Base-by-base conservation (phyloP, 2,113 vertebrate genomes). In the Pyxicephalus adspersus region DNA sequence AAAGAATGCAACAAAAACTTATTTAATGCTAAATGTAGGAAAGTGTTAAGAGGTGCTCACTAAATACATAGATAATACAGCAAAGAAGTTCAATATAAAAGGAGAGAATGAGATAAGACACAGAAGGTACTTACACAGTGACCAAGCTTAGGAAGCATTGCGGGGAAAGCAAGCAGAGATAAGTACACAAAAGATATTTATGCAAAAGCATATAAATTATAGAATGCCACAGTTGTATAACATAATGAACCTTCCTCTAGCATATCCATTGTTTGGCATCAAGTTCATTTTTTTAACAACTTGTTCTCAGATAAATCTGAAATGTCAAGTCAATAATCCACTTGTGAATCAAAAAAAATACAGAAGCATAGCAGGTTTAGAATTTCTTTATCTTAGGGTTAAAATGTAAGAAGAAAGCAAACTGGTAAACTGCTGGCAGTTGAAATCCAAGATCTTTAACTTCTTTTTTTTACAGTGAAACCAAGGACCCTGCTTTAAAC, bases 81-180 rank as follows among this genome's bases (percentile, higher is more conserved):
- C n/a, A 45, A 15, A 67, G 29, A 17, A 57, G 13, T 26, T n/a
- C 11, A 64, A 64, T 18, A 28, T 20, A 50, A 51, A 8, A 16
- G 22, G 34, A 45, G 23, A 66, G 26, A 51, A 57, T 19, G 81
- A 68, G 50, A 85, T 84, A 88, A 87, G 83, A 84, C 85, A 83
- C 76, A 84, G 80, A 88, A 83, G 78, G 87, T 89, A 98, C 96
- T 99, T 98, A 99, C 96, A 95, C 97, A 98, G 89, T 97, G 96
- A 94, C 97, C 97, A 92, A 98, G 96, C 97, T 99, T 94, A 92
- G 84, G 92, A 90, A 88, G 96, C 95, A 92, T 89, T 86, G 89
- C 83, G 90, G 87, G 89, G 92, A 88, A 93, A 74, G 71, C 86
- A 73, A 89, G 85, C 86, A 87, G 87, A 91, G 88, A 86, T 74